Evolutionary conservation across 2,888 invertebrate species (phyloP), one percentile per base, ranked within the genome.

Genomic region (Melanotus villosus): DNA sequence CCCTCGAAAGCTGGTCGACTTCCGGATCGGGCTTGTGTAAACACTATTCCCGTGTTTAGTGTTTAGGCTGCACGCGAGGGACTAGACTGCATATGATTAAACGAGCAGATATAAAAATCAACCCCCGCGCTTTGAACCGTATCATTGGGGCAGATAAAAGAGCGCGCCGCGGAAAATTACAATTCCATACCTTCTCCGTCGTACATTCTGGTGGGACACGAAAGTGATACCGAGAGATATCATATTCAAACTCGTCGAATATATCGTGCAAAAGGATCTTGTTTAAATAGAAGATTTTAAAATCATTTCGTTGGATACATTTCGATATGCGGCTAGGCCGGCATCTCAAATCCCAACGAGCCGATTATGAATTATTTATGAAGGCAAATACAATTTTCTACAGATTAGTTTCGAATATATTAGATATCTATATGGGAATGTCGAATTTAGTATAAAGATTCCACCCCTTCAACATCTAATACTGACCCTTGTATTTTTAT

Each of bases 331-430:
- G 68, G 57, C 54, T 50, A 26, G 47, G 62, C 50, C 57, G 32
- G 58, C 68, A 57, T 65, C 67, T 68, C 59, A 63, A 70, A 72
- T 69, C 60, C 63, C 68, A 65, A 66, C 56, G 70, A 70, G 63
- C 65, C 75, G 71, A 77, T 77, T 78, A 76, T 78, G 78, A 78
- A 78, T 78, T 76, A 78, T 78, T 78, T 77, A 78, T 77, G 75
- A 76, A 74, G 71, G 72, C 70, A 76, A 76, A 76, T 74, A 73
- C 77, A 77, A 78, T 78, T 77, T 78, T 76, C 76, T 75, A 71
- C 72, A 76, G 76, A 77, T 78, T 78, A 76, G 73, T 73, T 69
- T 66, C 71, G 65, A 65, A 69, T 69, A 65, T 65, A 69, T 68
- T 63, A 68, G 68, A 54, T 52, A 68, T 54, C 64, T 63, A 64